Conservation (phyloP, 1,140 invertebrate genomes). For the Drosophila virilis region DNA sequence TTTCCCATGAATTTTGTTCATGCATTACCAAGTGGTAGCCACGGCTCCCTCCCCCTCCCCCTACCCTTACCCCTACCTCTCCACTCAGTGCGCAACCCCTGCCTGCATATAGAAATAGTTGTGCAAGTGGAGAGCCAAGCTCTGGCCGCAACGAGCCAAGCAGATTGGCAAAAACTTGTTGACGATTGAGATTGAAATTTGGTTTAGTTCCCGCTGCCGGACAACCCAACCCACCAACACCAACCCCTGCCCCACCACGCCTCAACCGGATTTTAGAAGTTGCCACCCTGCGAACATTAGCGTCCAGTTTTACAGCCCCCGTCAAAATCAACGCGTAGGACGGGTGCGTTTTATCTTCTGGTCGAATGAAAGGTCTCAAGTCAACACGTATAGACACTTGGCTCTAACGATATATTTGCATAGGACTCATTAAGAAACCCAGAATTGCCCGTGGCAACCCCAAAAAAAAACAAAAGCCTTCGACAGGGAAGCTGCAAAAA, state of each 20-base stretch:
- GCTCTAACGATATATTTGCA: slow-evolving; percentile 79
- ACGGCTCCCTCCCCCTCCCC: neutral
- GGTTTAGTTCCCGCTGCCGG: slow-evolving; percentile 49
- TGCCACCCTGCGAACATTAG: slow-evolving; percentile 39
- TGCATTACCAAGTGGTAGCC: slow-evolving; percentile 64
- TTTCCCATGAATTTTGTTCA: slow-evolving; percentile 79
- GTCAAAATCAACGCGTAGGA: slow-evolving; percentile 51
- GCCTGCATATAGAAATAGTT: slow-evolving; percentile 47
- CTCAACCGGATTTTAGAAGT: neutral
- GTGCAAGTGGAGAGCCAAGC: slow-evolving; percentile 43
- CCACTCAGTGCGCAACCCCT: slow-evolving; percentile 1
- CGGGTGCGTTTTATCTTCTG: slow-evolving; percentile 48
- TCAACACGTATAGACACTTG: slow-evolving; percentile 71
- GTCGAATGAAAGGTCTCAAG: slow-evolving; percentile 50
- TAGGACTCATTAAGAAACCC: slow-evolving; percentile 75
- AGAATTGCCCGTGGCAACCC: slow-evolving; percentile 36
- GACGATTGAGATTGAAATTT: slow-evolving; percentile 82
- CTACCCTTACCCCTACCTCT: neutral
- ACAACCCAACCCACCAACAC: neutral
- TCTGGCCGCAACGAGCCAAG: slow-evolving; percentile 15
- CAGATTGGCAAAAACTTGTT: slow-evolving; percentile 70
- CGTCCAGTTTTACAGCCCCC: slow-evolving; percentile 38
- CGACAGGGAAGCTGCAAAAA: slow-evolving; percentile 30
- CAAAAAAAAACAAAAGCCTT: slow-evolving; percentile 22
- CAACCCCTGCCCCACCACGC: neutral